phyloP scores from a whole-genome alignment of 2,797 vertebrate genomes.

The Phrynocephalus guinanensis region DNA sequence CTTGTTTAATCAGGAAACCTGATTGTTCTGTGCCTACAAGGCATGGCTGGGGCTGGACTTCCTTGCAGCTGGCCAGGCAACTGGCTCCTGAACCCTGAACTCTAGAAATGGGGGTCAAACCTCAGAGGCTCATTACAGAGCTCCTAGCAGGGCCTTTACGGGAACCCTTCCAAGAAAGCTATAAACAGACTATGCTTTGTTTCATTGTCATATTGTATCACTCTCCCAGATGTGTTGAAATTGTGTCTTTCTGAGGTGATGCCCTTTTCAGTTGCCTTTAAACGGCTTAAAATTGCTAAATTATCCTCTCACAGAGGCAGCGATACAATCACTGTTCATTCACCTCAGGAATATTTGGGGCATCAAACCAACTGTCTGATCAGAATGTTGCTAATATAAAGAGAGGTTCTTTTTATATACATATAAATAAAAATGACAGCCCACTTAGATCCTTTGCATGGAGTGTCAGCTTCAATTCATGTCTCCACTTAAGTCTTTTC shows the following conservation, averaged over 20 bases:
- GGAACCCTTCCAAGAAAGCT: constrained; percentile 16
- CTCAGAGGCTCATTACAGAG: neutral
- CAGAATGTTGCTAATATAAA: constrained; percentile 54
- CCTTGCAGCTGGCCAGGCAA: neutral
- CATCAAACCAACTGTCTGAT: constrained; percentile 53
- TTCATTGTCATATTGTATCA: constrained; percentile 18
- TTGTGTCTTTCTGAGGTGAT: neutral
- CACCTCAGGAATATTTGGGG: constrained; percentile 33
- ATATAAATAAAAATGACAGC: constrained; percentile 63
- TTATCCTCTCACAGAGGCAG: constrained; percentile 31
- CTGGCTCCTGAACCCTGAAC: neutral
- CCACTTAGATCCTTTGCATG: constrained; percentile 63
- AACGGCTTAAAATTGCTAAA: constrained; percentile 3
- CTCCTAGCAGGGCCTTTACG: neutral
- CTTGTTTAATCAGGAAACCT: constrained; percentile 15
- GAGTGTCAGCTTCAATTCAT: constrained; percentile 69
- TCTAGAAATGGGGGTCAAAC: neutral
- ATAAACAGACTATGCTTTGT: neutral
- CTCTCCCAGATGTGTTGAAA: constrained; percentile 5
- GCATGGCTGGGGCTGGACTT: constrained; percentile 2
- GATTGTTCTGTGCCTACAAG: neutral
- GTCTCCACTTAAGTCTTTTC: constrained; percentile 53
- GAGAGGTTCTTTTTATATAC: constrained; percentile 50
- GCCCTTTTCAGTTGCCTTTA: constrained; percentile 12
- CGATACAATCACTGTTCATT: constrained; percentile 25